phyloP scores from a whole-genome alignment of 2,888 invertebrate genomes.

The Andrena dorsata region DNA sequence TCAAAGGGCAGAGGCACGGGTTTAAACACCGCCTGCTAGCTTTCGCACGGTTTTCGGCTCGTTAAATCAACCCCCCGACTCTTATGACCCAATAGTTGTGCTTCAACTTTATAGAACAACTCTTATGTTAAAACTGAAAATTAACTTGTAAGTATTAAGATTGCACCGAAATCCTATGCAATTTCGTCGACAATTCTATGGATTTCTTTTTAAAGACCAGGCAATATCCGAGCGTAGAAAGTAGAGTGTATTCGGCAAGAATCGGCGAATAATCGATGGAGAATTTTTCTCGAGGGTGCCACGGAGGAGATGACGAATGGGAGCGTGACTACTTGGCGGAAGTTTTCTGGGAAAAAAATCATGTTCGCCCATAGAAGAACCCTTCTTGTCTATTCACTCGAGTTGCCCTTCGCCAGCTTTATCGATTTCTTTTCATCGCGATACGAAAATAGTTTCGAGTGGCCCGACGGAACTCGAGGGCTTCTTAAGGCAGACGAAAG shows the following conservation, averaged over 20 bases:
- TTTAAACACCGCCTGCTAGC: constrained; percentile 73
- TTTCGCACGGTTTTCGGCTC: constrained; percentile 71
- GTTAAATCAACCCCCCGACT: constrained; percentile 47
- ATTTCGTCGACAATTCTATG: constrained; percentile 39
- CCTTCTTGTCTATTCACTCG: constrained; percentile 76
- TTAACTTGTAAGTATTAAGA: background rate
- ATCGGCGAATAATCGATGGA: constrained; percentile 60
- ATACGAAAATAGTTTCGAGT: constrained; percentile 79
- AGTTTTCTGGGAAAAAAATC: constrained; percentile 67
- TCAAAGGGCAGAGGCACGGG: constrained; percentile 67
- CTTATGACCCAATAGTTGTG: background rate
- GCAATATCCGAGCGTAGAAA: constrained; percentile 29
- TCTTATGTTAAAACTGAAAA: background rate
- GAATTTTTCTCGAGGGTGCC: constrained; percentile 54
- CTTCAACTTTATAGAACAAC: background rate
- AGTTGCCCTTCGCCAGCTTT: constrained; percentile 75
- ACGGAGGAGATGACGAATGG: constrained; percentile 59
- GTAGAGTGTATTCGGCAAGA: constrained; percentile 38
- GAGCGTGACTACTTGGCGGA: constrained; percentile 66
- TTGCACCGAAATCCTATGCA: background rate
- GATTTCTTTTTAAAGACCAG: constrained; percentile 18
- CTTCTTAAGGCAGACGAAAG: constrained; percentile 76
- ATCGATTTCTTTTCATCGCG: constrained; percentile 77
- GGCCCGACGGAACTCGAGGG: constrained; percentile 74
- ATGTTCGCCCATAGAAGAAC: constrained; percentile 72